Conservation (phyloP, 2,888 invertebrate species). For the Epirrhoe alternata region DNA sequence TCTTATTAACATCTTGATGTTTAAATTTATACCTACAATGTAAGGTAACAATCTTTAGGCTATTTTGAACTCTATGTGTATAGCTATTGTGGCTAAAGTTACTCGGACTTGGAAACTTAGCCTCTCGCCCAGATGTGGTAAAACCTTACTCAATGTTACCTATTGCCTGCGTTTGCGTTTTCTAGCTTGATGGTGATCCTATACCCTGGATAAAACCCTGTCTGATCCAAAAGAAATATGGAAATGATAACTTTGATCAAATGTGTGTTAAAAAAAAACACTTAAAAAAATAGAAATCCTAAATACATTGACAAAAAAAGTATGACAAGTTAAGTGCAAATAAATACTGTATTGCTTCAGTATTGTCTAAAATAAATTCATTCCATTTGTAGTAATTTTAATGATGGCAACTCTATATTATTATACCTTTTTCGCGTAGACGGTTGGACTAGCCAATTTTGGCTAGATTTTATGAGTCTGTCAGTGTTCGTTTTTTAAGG, state of each 20-base stretch:
- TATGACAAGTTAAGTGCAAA: too few relatives aligned
- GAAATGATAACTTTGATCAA: too few relatives aligned
- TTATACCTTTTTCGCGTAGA: too few relatives aligned
- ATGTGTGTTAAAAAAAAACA: too few relatives aligned
- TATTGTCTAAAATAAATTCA: too few relatives aligned
- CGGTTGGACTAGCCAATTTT: too few relatives aligned
- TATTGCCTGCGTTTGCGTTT: conserved; percentile 44
- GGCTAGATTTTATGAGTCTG: too few relatives aligned
- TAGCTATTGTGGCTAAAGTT: conserved; percentile 40
- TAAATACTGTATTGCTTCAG: too few relatives aligned
- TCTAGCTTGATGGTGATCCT: conserved; percentile 30
- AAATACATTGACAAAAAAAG: not conserved
- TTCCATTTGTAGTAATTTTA: too few relatives aligned
- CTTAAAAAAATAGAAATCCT: not conserved
- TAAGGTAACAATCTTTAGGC: conserved; percentile 48
- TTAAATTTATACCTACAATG: conserved; percentile 56
- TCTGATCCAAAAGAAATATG: not conserved
- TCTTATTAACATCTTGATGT: conserved; percentile 41
- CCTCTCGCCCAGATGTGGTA: conserved; percentile 44
- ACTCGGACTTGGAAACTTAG: conserved; percentile 46
- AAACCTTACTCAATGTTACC: conserved; percentile 39
- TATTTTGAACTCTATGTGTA: not conserved
- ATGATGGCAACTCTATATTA: too few relatives aligned
- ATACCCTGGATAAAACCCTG: not conserved
- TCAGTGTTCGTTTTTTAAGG: too few relatives aligned